Evolutionary conservation across 2,797 vertebrate species (phyloP).

Genomic region (Hydrolagus colliei): DNA sequence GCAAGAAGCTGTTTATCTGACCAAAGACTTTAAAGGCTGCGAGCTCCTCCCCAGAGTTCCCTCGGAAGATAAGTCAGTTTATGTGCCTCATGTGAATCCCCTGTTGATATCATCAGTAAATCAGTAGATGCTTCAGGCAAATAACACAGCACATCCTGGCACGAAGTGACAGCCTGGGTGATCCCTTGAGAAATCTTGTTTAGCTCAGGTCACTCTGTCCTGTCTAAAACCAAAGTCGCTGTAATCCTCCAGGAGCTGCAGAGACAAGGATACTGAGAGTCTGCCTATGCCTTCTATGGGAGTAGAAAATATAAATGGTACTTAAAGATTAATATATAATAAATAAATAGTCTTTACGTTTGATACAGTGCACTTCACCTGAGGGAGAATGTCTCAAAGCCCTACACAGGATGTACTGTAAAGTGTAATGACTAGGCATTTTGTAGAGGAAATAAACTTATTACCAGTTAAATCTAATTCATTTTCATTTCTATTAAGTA

Average conservation of each 20-base stretch:
- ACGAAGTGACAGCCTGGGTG: background rate
- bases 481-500: constrained; percentile 8
- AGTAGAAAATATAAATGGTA: background rate
- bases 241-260: background rate
- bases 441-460: too few species aligned
- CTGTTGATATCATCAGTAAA: background rate
- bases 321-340: background rate
- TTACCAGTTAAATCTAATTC: background rate
- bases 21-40: background rate
- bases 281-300: background rate
- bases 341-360: too few species aligned
- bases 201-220: background rate
- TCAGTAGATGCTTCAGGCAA: background rate
- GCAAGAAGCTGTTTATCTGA: background rate
- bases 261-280: background rate
- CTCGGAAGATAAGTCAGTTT: background rate
- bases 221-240: background rate
- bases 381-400: too few species aligned
- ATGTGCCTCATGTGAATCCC: background rate
- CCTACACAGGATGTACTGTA: too few species aligned
- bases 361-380: too few species aligned
- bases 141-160: background rate
- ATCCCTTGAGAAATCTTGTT: background rate
- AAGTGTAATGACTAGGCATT: too few species aligned
- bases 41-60: background rate